Evolutionary conservation across 2,888 invertebrate genomes (phyloP), one percentile per base, ranked within the genome.

Genomic region (Fabriciana adippe): DNA sequence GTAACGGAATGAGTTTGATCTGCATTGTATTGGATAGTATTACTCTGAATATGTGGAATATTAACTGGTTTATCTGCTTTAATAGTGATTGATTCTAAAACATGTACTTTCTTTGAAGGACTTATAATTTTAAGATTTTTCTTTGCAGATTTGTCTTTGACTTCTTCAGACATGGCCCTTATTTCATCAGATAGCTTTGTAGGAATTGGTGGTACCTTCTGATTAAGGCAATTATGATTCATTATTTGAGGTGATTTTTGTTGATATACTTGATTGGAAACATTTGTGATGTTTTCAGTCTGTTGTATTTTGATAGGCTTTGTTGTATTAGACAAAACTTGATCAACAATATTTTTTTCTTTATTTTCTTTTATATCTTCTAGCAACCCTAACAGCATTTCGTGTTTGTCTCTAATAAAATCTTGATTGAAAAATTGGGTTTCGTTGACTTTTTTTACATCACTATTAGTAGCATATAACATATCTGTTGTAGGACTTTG

Each of bases 41-140:
- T 67, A 26, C 65, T 57, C 18, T 54, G 53, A 16, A 47, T 48
- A 55, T 54, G 61, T 18, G 51, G 5, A 18, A 51, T 41, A 53
- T 61, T 53, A 6, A 18, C 4, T 51, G 16, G 61, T 55, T 66
- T 53, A 41, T 72, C 75, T 41, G 87, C 79, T 63, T 76, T 77
- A 64, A 90, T 84, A 47, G 83, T 88, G 48, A 91, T 78, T 41
- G 89, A 84, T 82, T 90, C 91, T 64, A 91, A 73, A 55, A 91
- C 75, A 67, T 86, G 83, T 47, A 91, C 87, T 72, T 80, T 83
- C 74, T 90, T 91, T 31, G 82, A 75, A 59, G 88, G 84, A 73
- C 75, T 84, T 70, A 85, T 76, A 26, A 62, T 69, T 73, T 81
- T 84, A 55, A 73, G 62, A 35, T 60, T 65, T 55, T 75, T 76